Evolutionary conservation across 92 coral and sea anemone genomes (phyloP).

Genomic region (Diadumene lineata): DNA sequence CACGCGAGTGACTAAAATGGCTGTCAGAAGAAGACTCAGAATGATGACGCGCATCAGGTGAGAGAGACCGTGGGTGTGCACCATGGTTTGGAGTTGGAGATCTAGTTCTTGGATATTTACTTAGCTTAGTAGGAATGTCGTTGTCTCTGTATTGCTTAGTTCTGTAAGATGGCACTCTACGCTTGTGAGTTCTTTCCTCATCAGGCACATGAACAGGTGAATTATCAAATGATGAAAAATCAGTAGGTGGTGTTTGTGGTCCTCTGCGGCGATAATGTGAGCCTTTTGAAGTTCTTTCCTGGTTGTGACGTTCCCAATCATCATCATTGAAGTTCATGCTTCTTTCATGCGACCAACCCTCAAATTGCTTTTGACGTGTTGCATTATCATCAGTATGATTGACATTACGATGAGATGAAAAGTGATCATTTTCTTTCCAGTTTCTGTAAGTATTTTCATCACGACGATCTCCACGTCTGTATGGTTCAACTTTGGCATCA

Average conservation of each 20-base stretch:
- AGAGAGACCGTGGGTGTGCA: conserved; percentile 65
- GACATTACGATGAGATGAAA: conserved; percentile 49
- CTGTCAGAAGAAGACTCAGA: conserved; percentile 77
- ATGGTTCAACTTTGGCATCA: conserved; percentile 77
- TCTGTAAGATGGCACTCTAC: conserved; percentile 69
- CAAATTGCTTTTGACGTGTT: conserved; percentile 49
- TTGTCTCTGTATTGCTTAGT: conserved; percentile 61
- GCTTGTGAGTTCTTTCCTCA: conserved; percentile 71
- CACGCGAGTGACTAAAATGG: conserved; percentile 64
- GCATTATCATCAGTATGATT: conserved; percentile 67
- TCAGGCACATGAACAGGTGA: conserved; percentile 59
- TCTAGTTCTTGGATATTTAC: conserved; percentile 78
- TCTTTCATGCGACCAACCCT: conserved; percentile 72
- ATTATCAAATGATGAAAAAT: conserved; percentile 62
- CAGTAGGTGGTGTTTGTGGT: conserved; percentile 81
- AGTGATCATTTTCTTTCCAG: conserved; percentile 70
- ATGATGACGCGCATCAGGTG: conserved; percentile 71
- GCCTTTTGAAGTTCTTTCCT: conserved; percentile 65
- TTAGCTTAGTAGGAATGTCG: conserved; percentile 68
- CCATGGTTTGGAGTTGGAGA: conserved; percentile 80
- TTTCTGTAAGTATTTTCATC: conserved; percentile 66
- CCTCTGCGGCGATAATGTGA: conserved; percentile 69
- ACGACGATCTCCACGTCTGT: conserved; percentile 61
- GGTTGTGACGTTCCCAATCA: conserved; percentile 76
- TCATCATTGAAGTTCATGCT: conserved; percentile 58